Evolutionary conservation across 2,888 invertebrate genomes (phyloP).

Genomic region (Acronicta psi): DNA sequence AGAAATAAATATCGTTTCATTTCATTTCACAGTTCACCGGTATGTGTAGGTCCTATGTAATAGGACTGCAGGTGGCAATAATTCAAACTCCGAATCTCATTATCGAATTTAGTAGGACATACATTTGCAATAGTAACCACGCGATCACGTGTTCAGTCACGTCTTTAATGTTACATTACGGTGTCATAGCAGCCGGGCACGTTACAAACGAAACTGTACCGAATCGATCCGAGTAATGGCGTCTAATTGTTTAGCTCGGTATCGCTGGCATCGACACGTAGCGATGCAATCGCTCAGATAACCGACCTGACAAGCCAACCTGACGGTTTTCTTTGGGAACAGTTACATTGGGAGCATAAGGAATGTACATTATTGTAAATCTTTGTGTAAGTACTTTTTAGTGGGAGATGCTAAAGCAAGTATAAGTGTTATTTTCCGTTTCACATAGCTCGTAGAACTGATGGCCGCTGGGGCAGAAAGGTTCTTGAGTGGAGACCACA

Average conservation of each 20-base stretch:
- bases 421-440: not conserved
- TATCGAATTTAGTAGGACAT: too few relatives aligned
- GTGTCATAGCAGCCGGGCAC: slow-evolving; percentile 57
- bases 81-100: too few relatives aligned
- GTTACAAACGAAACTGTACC: slow-evolving; percentile 66
- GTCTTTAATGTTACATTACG: slow-evolving; percentile 37
- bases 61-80: too few relatives aligned
- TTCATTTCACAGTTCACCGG: too few relatives aligned
- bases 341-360: slow-evolving; percentile 17
- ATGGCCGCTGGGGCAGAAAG: too few relatives aligned
- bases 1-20: too few relatives aligned
- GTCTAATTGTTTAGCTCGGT: slow-evolving; percentile 84
- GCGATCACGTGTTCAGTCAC: not conserved
- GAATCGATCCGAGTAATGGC: slow-evolving; percentile 80
- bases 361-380: slow-evolving; percentile 8
- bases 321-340: slow-evolving; percentile 37
- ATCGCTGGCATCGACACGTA: slow-evolving; percentile 62
- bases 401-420: not conserved
- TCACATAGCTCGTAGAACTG: too few relatives aligned
- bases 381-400: not conserved
- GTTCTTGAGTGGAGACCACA: too few relatives aligned
- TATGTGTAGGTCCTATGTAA: too few relatives aligned
- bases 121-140: too few relatives aligned
- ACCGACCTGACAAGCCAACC: slow-evolving; percentile 34
- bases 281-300: slow-evolving; percentile 64